These are phyloP conservation scores for Xylophagus ater DNA, from an alignment of 2,888 invertebrate species.

Conservation along the genomic window DNA sequence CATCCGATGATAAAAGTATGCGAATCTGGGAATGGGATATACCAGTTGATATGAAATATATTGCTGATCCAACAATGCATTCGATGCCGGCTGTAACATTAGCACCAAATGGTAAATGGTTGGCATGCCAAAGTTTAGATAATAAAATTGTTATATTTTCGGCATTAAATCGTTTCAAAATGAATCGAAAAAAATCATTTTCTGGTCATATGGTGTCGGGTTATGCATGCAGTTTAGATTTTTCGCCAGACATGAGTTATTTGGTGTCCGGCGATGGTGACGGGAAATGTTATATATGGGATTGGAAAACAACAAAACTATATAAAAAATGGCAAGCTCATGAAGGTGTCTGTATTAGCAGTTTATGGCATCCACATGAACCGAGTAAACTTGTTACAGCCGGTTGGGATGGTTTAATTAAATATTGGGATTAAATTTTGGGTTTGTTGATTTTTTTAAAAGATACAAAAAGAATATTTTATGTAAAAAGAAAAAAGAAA, in stretches of 20 bases:
- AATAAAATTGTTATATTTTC: conserved; percentile 98
- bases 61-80: conserved; percentile 98
- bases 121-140: conserved; percentile 98
- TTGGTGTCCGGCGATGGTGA: conserved; percentile 97
- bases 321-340: conserved; percentile 99
- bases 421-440: conserved; percentile 90
- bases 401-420: conserved; percentile 97
- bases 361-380: conserved; percentile 98
- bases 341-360: conserved; percentile 90
- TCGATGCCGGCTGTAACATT: conserved; percentile 94
- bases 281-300: conserved; percentile 98
- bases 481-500: too few species aligned
- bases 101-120: conserved; percentile 96
- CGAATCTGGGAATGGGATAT: conserved; percentile 99
- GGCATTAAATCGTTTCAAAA: conserved; percentile 91
- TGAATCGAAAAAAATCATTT: conserved; percentile 96
- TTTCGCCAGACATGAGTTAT: conserved; percentile 98
- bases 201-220: conserved; percentile 99
- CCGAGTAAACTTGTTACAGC: conserved; percentile 94
- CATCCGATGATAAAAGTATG: conserved; percentile 97
- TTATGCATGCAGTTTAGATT: conserved; percentile 94
- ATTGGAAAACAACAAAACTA: conserved; percentile 98
- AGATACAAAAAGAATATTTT: too few species aligned
- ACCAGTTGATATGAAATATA: conserved; percentile 99
- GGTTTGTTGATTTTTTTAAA: too few species aligned